Evolutionary conservation across 2,888 invertebrate species (phyloP), one percentile per base, ranked within the genome.

Genomic region (Acanthosoma haemorrhoidale): DNA sequence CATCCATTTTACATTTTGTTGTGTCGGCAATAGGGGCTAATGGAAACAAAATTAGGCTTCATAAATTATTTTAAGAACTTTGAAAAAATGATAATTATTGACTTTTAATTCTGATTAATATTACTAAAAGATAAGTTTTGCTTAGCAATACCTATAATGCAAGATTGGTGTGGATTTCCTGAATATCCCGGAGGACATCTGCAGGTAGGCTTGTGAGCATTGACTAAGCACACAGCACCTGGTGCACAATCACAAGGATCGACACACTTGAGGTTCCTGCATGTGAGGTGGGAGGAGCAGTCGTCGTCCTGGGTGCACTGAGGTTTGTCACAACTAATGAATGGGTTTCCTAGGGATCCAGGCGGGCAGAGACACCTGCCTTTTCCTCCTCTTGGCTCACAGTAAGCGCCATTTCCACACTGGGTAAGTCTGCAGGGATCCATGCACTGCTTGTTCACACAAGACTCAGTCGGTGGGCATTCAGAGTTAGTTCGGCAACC

Each of bases 401-500:
- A 94, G 32, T 86, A 81, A n/a, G 94, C 92, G 73, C 90, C 89
- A 0, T 81, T 75, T 18, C 94, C 94, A 77, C 94, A 94, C 67
- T 90, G 90, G 0, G 91, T 88, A 75, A 88, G 87, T 1, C 84
- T 80, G 76, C 94, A 94, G 2, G 92, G 89, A 79, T 92, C 88
- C 11, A 88, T 82, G 78, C 94, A 94, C 77, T 90, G 86, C 71
- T 88, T 86, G 77, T 92, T 89, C 75, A 93, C 85, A 77, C 94
- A 94, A 25, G 91, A 89, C 80, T 92, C 88, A 57, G 86, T 87
- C 64, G 89, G 83, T 4, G 91, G 87, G 79, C 95, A 95, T 75
- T 94, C 93, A 67, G 88, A 87, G 78, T 94, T 91, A 60, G 88
- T 87, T 75, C 91, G 87, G 77, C 95, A 95, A 76, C 94, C 92